These are phyloP conservation scores for Lampris incognitus DNA, from an alignment of 2,113 vertebrate genomes.

Conservation along the genomic window DNA sequence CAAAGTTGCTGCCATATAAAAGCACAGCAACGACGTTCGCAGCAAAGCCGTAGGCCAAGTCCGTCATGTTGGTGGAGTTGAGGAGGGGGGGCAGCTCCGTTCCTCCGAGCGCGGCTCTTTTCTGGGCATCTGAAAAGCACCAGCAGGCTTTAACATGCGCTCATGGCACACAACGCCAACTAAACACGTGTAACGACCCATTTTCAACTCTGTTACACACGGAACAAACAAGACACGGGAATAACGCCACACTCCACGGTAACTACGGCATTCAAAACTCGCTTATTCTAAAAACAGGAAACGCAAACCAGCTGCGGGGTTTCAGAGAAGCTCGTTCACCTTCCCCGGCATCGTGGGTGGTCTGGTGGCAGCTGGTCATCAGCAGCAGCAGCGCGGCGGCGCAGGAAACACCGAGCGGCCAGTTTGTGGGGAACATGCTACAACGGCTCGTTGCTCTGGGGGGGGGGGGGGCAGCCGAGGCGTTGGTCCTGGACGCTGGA, in stretches of 20 bases:
- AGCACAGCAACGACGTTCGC: constrained; percentile 83
- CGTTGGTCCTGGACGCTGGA: too few relatives aligned
- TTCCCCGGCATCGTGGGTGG: background rate
- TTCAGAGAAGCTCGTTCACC: constrained; percentile 29
- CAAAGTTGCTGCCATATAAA: constrained; percentile 89
- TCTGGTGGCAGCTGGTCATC: constrained; percentile 24
- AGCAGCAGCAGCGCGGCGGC: constrained; percentile 23
- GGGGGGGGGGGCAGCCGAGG: too few relatives aligned
- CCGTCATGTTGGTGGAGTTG: constrained; percentile 70
- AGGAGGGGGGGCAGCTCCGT: background rate
- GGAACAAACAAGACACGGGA: too few relatives aligned
- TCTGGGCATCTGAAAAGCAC: constrained; percentile 1
- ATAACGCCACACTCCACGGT: too few relatives aligned
- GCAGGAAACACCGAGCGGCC: constrained; percentile 22
- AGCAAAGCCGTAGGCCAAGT: constrained; percentile 80
- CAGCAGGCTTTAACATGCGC: too few relatives aligned
- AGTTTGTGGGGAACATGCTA: constrained; percentile 40
- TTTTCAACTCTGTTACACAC: too few relatives aligned
- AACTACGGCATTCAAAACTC: too few relatives aligned
- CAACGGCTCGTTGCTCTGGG: background rate
- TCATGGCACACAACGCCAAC: too few relatives aligned
- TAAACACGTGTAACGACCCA: too few relatives aligned
- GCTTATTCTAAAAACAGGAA: too few relatives aligned
- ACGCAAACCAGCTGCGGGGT: too few relatives aligned
- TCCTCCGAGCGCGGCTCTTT: background rate